These are phyloP conservation scores for Acronicta alni DNA, from an alignment of 2,888 invertebrate species.

Conservation along the genomic window DNA sequence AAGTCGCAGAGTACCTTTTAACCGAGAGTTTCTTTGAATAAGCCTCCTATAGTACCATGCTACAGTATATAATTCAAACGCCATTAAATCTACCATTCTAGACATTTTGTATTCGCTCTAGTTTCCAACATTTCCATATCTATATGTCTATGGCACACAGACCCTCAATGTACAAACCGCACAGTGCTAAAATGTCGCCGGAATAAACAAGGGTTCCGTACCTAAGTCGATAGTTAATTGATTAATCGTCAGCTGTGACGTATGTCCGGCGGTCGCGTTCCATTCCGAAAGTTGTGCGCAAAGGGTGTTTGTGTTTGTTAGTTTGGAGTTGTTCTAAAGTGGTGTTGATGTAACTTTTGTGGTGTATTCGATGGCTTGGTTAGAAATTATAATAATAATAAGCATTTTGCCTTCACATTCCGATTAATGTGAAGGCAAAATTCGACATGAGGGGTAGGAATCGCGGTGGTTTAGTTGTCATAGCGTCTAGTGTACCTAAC, in stretches of 20 bases:
- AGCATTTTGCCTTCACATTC: too few relatives aligned
- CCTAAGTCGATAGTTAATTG: slow-evolving; percentile 49
- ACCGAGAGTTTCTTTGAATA: too few relatives aligned
- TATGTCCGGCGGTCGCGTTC: slow-evolving; percentile 33
- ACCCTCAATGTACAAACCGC: slow-evolving; percentile 31
- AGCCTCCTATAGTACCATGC: too few relatives aligned
- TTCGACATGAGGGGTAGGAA: too few relatives aligned
- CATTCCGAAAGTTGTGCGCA: slow-evolving; percentile 34
- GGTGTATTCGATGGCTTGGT: background rate
- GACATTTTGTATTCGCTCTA: background rate
- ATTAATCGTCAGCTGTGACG: slow-evolving; percentile 50
- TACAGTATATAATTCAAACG: too few relatives aligned
- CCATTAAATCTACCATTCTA: too few relatives aligned
- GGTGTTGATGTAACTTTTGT: slow-evolving; percentile 11
- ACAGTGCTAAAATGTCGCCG: slow-evolving; percentile 28
- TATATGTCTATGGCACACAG: background rate
- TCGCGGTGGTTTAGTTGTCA: too few relatives aligned
- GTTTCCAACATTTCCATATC: slow-evolving; percentile 12
- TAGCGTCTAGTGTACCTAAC: too few relatives aligned
- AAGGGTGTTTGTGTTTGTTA: slow-evolving; percentile 26
- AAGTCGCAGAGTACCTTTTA: too few relatives aligned
- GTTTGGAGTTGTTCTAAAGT: slow-evolving; percentile 21
- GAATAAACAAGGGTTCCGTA: slow-evolving; percentile 42
- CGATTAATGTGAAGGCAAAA: too few relatives aligned
- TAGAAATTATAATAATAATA: too few relatives aligned